Evolutionary conservation across 2,797 vertebrate genomes (phyloP).

Genomic region (Anolis apletophallus): DNA sequence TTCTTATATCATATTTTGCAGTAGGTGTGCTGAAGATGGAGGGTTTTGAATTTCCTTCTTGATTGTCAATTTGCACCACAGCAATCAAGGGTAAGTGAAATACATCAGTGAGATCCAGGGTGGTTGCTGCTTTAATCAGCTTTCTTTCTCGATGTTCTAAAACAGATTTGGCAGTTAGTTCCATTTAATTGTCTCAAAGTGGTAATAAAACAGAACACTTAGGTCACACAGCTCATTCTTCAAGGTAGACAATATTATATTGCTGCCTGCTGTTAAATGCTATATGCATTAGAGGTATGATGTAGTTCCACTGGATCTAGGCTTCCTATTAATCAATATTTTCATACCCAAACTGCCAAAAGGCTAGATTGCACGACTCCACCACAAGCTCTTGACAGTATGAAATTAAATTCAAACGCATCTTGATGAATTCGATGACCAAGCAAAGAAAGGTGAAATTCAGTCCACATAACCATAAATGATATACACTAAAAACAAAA

Average conservation of each 20-base stretch:
- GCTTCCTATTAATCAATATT: conserved; percentile 2
- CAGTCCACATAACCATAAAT: neutral
- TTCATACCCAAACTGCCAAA: neutral
- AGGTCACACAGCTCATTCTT: neutral
- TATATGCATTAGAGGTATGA: neutral
- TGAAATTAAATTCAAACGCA: conserved; percentile 2
- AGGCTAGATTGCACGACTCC: neutral
- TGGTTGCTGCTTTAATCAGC: neutral
- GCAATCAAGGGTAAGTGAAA: conserved; percentile 30
- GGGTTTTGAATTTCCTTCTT: neutral
- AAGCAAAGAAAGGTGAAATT: conserved; percentile 6
- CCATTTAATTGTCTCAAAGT: conserved; percentile 8
- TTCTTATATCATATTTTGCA: conserved; percentile 27
- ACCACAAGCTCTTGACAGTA: neutral
- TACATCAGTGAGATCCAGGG: conserved; percentile 1
- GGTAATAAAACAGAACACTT: neutral
- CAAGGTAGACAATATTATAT: conserved; percentile 5
- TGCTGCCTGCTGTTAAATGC: conserved; percentile 12
- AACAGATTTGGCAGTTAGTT: conserved; percentile 16
- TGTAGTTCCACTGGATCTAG: neutral
- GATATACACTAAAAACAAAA: neutral
- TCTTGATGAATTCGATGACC: neutral
- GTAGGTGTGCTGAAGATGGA: neutral
- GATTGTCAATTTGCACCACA: conserved; percentile 37
- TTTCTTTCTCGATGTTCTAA: neutral